Base-by-base conservation (phyloP, 2,113 vertebrate species). In the Anas platyrhynchos region DNA sequence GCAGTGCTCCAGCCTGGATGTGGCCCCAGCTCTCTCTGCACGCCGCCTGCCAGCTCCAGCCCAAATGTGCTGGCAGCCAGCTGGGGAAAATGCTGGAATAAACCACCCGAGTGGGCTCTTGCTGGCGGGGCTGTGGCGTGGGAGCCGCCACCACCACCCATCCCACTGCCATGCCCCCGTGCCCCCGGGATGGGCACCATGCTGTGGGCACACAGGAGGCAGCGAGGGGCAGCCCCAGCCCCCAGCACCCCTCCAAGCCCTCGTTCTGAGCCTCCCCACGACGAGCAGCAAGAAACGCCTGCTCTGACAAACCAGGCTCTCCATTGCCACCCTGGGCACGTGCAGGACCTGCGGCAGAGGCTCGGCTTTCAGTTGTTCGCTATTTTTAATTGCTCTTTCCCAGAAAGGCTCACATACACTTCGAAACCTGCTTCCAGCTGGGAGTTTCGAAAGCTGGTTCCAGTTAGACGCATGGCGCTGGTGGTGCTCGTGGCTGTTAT, bases 321-420 rank as follows among this genome's bases (percentile, higher is more conserved):
- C 36, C 0, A 0, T 27, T 31, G 38, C 25, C 52, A 36, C 31
- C 69, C 56, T 0, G 2, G 8, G 3, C 65, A 50, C 62, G 88
- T 54, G 31, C 80, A 86, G 83, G n/a, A 58, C 0, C 4, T 75
- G 76, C 16, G 7, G 77, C 29, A 46, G 82, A 78, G 59, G 46
- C 0, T 0, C 67, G 0, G 2, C 79, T 83, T 62, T 61, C 75
- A 76, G 36, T 11, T 14, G 13, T 65, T 76, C 44, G 3, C 92
- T 97, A 94, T 93, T 94, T 95, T 96, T 96, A 94, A 95, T 94
- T 83, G 75, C 75, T 91, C 59, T 88, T 97, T 96, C 93, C 89
- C 94, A 94, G 89, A 93, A 89, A 80, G 95, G 65, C 94, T 87
- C 58, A 50, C 68, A 72, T 52, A 67, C 76, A 50, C 91, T 93